Conservation (phyloP, 2,888 invertebrate genomes). For the Xanthostigma xanthostigma region DNA sequence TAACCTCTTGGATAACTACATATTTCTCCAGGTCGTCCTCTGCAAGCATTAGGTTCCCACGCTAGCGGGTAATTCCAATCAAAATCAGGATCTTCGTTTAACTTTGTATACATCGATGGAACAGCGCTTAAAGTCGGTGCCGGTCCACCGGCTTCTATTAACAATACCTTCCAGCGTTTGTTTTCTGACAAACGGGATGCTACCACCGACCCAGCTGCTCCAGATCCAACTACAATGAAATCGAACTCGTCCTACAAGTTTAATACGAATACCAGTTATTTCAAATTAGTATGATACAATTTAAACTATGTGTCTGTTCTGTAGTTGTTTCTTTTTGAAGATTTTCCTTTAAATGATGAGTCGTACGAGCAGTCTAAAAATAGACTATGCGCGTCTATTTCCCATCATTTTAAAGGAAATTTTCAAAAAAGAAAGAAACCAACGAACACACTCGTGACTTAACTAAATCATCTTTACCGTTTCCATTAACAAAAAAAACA, state of each 20-base stretch:
- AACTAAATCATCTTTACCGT: no score
- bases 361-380: no score
- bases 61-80: conserved; percentile 7
- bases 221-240: conserved; percentile 9
- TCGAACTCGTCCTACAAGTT: conserved; percentile 6
- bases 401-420: no score
- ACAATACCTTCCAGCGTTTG: conserved; percentile 2
- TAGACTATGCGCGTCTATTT: no score
- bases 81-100: conserved; percentile 5
- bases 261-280: no score
- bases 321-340: no score
- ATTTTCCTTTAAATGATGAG: no score
- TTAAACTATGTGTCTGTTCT: no score
- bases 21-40: not conserved
- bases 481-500: no score
- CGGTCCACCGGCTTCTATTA: conserved; percentile 9
- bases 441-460: no score
- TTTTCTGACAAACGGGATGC: conserved; percentile 9
- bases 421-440: no score
- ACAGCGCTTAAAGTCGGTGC: conserved; percentile 7
- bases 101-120: conserved; percentile 9
- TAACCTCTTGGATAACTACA: not conserved
- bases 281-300: no score
- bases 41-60: conserved; percentile 7
- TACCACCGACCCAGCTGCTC: conserved; percentile 7